Base-by-base conservation (phyloP, 2,888 invertebrate species). In the Sthenelais limicola region DNA sequence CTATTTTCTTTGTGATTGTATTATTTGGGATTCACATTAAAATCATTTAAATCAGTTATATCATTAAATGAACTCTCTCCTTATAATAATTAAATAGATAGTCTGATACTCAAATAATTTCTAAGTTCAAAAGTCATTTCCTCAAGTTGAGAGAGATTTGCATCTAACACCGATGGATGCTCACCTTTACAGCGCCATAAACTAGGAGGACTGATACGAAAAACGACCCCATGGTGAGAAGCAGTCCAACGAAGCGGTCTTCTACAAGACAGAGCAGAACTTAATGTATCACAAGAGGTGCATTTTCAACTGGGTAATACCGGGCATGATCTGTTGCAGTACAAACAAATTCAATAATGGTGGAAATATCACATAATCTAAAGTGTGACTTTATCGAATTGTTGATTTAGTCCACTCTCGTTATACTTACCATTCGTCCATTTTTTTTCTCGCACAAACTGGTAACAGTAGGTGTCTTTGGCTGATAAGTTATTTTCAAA, bases 191-290 rank as follows among this genome's bases (percentile, higher is more conserved):
- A 7, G 94, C 93, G 52, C 95, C 95, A 88, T 94, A 95, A 71
- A 95, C 92, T 91, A 96, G 91, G 90, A 94, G 91, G 78, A 94
- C 89, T 0, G 94, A 94, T 81, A 95, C 93, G 74, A 93, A 91
- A 87, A 95, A 91, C 81, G 94, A 94, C 87, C 93, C 94, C 80
- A 94, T 91, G 81, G 94, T 93, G 82, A 94, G 92, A 84, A 94
- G 90, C 71, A 94, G 92, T 76, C 93, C 92, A 90, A 93, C 92
- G 88, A 94, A 94, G 85, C 93, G 91, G 88, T 94, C 94, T 88
- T 93, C 94, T 94, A 76, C 7, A 77, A 79, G 3, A 48, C 26
- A 38, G 7, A 28, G 12, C 9, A 12, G 24, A 28, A 58, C 9
- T 43, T 43, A 18, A 43, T n/a, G n/a, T n/a, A n/a, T n/a, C n/a